Evolutionary conservation across 2,888 invertebrate species (phyloP), one percentile per base, ranked within the genome.

Genomic region (Aquatica leii): DNA sequence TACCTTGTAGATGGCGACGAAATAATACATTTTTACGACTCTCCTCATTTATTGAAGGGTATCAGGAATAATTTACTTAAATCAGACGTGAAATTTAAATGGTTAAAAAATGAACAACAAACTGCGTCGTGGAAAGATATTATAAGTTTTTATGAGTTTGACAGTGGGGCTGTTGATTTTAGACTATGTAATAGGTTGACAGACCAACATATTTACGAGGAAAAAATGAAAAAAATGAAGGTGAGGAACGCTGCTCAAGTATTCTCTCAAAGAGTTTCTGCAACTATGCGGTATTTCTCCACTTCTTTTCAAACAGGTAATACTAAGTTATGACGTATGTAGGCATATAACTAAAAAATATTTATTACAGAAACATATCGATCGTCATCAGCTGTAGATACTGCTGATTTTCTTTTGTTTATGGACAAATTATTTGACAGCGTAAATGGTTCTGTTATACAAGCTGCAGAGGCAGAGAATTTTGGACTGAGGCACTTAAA

Each of bases 161-260:
- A 69, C 58, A 40, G 48, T 14, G 5, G 6, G 34, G 18, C 31
- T 2, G 58, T 62, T 15, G 67, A 67, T n/a, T 57, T 20, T 15
- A 14, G 53, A 17, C 21, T 69, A n/a, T 62, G 60, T 48, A 17
- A 51, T 8, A 66, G 65, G 40, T 37, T 70, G 8, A 69, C 65
- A 12, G 66, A 70, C 20, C 1, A 5, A 5, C 70, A 70, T 50
- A 49, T 70, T 5, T 12, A 66, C 17, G 40, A 37, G 21, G 55
- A 58, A 9, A 65, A 67, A 31, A 62, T 69, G 11, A 69, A 69
- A 15, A 70, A 70, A 65, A 71, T 71, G 65, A 71, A 69, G 37
- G 67, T 72, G 1, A 58, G 64, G 1, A n/a, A 20, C 6, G 59
- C 57, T 14, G 60, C 59, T 6, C 72, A 71, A 51, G 70, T 70